A percentile compares a stretch with the other conserved stretches of the same genome.
Evolutionary conservation across 1,140 invertebrate species (phyloP).

Genomic region (Thaumetopoea pityocampa): DNA sequence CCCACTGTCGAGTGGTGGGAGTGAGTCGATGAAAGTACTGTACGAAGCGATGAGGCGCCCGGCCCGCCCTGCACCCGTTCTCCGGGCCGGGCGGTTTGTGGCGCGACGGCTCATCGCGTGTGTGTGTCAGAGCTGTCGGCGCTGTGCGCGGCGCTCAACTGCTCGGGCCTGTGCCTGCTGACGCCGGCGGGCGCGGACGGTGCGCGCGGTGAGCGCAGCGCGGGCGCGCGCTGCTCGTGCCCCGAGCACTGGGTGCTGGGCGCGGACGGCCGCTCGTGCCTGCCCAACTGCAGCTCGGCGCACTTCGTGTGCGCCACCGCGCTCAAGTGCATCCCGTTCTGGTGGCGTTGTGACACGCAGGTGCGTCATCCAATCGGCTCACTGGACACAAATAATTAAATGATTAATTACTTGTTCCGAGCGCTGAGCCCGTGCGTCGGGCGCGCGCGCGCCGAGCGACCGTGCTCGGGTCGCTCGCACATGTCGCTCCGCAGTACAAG

Average conservation of each 20-base stretch:
- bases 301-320: slow-evolving; percentile 86
- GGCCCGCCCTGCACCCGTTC: too few relatives aligned
- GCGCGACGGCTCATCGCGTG: not conserved
- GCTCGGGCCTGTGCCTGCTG: slow-evolving; percentile 87
- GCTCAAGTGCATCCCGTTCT: slow-evolving; percentile 88
- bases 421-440: too few relatives aligned
- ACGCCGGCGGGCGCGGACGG: slow-evolving; percentile 65
- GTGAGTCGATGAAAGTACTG: too few relatives aligned
- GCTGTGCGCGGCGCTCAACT: slow-evolving; percentile 77
- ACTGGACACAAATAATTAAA: too few relatives aligned
- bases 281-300: slow-evolving; percentile 86
- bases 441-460: too few relatives aligned
- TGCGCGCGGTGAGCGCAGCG: slow-evolving; percentile 27
- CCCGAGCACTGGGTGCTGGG: slow-evolving; percentile 87
- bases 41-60: too few relatives aligned
- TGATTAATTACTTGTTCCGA: too few relatives aligned
- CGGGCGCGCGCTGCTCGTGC: slow-evolving; percentile 84
- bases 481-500: too few relatives aligned
- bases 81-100: not conserved
- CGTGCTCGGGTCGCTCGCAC: too few relatives aligned
- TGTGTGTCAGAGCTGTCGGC: slow-evolving; percentile 37
- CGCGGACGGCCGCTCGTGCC: slow-evolving; percentile 81
- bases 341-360: slow-evolving; percentile 88
- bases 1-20: too few relatives aligned
- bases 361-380: too few relatives aligned